phyloP scores from a whole-genome alignment of 1,140 invertebrate species.

The Tetragonula clypearis region DNA sequence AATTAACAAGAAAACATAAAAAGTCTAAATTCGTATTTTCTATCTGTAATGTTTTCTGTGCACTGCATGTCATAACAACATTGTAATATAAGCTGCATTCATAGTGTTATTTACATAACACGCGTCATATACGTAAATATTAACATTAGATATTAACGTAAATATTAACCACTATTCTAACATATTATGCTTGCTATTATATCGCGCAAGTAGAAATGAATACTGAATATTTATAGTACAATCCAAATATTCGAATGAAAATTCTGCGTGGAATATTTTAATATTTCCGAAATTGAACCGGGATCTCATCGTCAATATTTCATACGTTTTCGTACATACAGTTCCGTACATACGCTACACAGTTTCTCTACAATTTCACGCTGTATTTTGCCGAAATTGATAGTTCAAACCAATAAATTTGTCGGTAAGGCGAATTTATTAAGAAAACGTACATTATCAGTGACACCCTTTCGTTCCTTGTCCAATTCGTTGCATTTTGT shows the following conservation, averaged over 20 bases:
- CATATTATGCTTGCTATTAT: not conserved
- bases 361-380: not conserved
- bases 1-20: not conserved
- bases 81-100: not conserved
- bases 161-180: not conserved
- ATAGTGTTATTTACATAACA: not conserved
- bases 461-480: not conserved
- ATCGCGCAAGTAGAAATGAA: not conserved
- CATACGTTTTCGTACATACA: not conserved
- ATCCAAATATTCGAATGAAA: not conserved
- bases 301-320: not conserved
- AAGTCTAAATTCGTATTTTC: not conserved
- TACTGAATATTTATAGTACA: not conserved
- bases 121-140: not conserved
- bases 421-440: not conserved
- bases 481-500: constrained; percentile 12
- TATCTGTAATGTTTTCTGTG: not conserved
- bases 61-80: not conserved
- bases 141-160: not conserved
- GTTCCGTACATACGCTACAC: no score
- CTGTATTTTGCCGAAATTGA: not conserved
- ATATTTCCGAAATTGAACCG: not conserved
- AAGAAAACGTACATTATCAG: not conserved
- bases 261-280: not conserved
- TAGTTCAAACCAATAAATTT: not conserved